Evolutionary conservation across 2,113 vertebrate genomes (phyloP), one percentile per base, ranked within the genome.

Genomic region (Gymnogyps californianus): DNA sequence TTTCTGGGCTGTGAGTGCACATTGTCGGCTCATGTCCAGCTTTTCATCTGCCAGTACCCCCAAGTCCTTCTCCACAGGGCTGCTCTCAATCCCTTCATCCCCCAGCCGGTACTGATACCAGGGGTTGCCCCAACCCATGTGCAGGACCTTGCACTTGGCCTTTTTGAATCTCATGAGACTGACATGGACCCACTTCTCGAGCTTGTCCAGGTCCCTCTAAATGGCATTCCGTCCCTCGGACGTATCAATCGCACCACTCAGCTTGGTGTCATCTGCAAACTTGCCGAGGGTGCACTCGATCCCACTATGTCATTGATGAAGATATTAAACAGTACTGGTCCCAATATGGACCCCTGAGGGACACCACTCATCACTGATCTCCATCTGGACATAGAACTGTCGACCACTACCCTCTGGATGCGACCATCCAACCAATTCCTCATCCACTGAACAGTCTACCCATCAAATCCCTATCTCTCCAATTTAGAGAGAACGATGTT

Each of bases 401-500:
- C 57, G 49, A 13, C 54, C 49, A n/a, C 5, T 16, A 46, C 24
- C 29, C 32, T 62, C 42, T 75, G 40, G 29, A 49, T 80, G 40
- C 4, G 11, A 10, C 36, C 42, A 26, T 55, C 69, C 66, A 52
- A 38, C 10, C 47, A 80, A 28, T 21, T 83, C 51, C 13, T 51
- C 28, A 25, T n/a, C 51, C 34, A 46, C 15, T 10, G 25, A 46
- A 18, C 17, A 22, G 16, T 32, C 28, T 10, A 6, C 38, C 34
- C 34, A 11, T 58, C 76, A 26, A 26, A 38, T n/a, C 51, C 11
- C 3, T 15, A 4, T 15, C 31, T 59, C n/a, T 78, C 32, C 21
- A 15, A 4, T 42, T 72, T 49, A 0, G 1, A 61, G 46, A 34
- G 22, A 42, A 10, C 7, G 15, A 15, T 38, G 5, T 49, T 65